Base-by-base conservation (phyloP, 2,797 vertebrate species). In the Pipistrellus pipistrellus region DNA sequence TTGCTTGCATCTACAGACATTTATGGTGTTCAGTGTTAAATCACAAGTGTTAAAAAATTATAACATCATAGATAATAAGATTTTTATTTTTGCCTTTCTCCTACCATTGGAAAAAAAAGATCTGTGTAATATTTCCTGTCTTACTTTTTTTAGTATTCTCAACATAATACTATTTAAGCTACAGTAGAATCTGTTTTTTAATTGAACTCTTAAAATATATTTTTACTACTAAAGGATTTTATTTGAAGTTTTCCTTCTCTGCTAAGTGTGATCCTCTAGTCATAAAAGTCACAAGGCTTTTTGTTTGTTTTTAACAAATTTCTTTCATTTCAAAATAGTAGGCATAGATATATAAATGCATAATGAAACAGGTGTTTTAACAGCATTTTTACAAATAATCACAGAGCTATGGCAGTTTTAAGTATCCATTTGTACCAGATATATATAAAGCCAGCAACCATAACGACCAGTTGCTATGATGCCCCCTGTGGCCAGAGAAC, bases 291-390 rank as follows among this genome's bases (percentile, higher is more conserved):
- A 81, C n/a, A 44, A 55, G 48, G 15, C 17, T 21, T 78, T 89
- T 93, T 41, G 38, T 71, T 78, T 41, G 41, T 88, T 93, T 88
- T 77, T 73, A 89, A 77, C 35, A 92, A 30, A 38, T 73, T 30
- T 76, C 6, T 81, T 95, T 66, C 35, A 46, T 92, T 91, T 94
- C 35, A 69, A 90, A 93, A 76, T 93, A 75, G 13, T 93, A 81
- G 55, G 9, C 48, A 78, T 30, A 13, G n/a, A 4, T 85, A 6
- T 69, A 27, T 77, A 88, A 88, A 68, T 78, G 18, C 18, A 53
- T 93, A 86, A 57, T 91, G 38, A 86, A 57, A 73, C 12, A 83
- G 10, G 2, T 78, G 14, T 91, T 95, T 72, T 23, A 66, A 87
- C 20, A 77, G 2, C 62, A 91, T 91, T 92, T 86, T 62, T 72